phyloP scores from a whole-genome alignment of 2,797 vertebrate genomes.

The Labeo calbasu region DNA sequence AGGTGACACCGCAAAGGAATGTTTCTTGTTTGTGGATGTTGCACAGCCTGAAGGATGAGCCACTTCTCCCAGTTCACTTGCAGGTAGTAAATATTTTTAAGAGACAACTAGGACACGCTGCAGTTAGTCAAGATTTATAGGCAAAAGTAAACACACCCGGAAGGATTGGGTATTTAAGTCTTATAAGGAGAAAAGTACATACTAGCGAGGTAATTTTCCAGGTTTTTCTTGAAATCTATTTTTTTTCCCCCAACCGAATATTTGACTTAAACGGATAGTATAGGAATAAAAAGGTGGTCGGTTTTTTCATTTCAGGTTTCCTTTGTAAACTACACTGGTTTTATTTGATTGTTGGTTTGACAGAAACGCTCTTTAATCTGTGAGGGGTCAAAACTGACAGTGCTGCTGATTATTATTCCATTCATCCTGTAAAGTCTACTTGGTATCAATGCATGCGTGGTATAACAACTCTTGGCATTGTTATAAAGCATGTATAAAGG shows the following conservation, averaged over 20 bases:
- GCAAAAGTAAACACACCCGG: conserved; percentile 13
- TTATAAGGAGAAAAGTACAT: not conserved
- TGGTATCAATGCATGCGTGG: conserved; percentile 6
- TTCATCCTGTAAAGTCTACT: conserved; percentile 34
- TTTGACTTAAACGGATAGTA: not conserved
- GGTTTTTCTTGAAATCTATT: not conserved
- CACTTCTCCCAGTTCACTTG: conserved; percentile 17
- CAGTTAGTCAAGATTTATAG: conserved; percentile 16
- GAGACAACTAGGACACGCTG: conserved; percentile 15
- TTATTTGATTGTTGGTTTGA: conserved; percentile 36
- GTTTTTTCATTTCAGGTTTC: conserved; percentile 8
- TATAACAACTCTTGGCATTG: conserved; percentile 28
- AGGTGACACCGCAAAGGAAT: not conserved
- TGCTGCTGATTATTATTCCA: conserved; percentile 43
- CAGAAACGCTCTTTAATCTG: conserved; percentile 16
- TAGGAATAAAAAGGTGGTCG: not conserved
- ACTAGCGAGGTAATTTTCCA: not conserved
- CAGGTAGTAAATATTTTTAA: conserved; percentile 39
- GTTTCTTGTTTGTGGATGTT: not conserved
- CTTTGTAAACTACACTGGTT: conserved; percentile 41
- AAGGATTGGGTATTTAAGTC: conserved; percentile 10
- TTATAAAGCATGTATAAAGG: conserved; percentile 43
- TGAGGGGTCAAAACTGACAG: conserved; percentile 23
- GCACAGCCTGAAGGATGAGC: not conserved
- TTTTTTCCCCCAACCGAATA: not conserved